These are phyloP conservation scores for Micronycteris hirsuta DNA, from an alignment of 2,113 vertebrate species.

Conservation along the genomic window DNA sequence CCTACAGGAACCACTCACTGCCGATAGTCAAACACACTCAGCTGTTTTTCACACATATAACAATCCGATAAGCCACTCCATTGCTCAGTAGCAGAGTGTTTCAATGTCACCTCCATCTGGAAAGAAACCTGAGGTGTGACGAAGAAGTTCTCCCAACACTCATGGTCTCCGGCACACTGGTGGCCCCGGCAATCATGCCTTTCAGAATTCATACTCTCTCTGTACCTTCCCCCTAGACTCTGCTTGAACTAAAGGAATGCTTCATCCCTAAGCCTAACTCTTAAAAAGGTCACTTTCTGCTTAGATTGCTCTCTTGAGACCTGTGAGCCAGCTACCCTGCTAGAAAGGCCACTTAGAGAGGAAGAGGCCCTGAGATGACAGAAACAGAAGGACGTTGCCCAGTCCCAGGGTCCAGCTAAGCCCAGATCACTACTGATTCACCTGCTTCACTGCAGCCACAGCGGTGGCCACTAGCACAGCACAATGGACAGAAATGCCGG, in stretches of 20 bases:
- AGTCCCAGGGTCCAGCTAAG: neutral
- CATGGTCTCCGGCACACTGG: neutral
- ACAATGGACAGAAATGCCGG: neutral
- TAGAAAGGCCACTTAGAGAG: neutral
- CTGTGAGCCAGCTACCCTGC: neutral
- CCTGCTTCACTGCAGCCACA: neutral
- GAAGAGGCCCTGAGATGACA: neutral
- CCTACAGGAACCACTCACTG: neutral
- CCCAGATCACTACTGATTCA: neutral
- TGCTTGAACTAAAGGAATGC: neutral
- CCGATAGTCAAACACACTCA: neutral
- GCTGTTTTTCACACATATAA: neutral
- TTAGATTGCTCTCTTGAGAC: neutral
- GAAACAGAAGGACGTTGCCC: neutral
- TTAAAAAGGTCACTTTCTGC: neutral
- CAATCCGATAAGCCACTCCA: neutral
- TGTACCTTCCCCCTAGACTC: neutral
- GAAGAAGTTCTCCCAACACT: neutral
- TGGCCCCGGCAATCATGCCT: neutral
- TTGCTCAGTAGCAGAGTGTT: neutral
- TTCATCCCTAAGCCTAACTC: neutral
- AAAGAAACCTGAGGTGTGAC: neutral
- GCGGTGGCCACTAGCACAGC: neutral
- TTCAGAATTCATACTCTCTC: neutral
- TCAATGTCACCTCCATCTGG: neutral